Percentiles rank a stretch among this genome's conserved stretches.
phyloP scores from a whole-genome alignment of 1,140 invertebrate genomes.

The Listronotus oregonensis region DNA sequence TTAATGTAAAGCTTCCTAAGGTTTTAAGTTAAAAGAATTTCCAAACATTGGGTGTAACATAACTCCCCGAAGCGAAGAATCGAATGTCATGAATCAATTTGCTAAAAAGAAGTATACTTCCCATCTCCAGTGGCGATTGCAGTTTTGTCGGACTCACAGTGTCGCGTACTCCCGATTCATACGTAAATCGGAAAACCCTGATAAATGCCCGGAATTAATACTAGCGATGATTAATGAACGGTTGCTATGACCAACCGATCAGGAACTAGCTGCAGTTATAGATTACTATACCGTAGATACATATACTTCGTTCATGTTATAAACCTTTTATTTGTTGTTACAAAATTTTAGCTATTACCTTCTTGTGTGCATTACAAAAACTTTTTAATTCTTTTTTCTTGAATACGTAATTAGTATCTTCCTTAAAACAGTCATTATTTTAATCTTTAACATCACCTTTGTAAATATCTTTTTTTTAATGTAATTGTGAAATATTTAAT shows the following conservation, averaged over 20 bases:
- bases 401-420: too few species aligned
- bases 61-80: too few species aligned
- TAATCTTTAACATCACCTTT: too few species aligned
- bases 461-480: too few species aligned
- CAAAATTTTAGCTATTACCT: slow-evolving; percentile 10
- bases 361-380: slow-evolving; percentile 1
- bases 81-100: slow-evolving; percentile 18
- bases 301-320: slow-evolving; percentile 25
- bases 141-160: slow-evolving; percentile 26
- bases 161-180: slow-evolving; percentile 15
- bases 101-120: slow-evolving; percentile 20
- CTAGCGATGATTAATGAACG: slow-evolving; percentile 51
- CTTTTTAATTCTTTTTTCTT: too few species aligned
- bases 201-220: slow-evolving; percentile 53
- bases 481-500: too few species aligned
- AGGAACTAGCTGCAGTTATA: slow-evolving; percentile 47
- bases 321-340: slow-evolving; percentile 24
- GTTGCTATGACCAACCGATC: slow-evolving; percentile 34
- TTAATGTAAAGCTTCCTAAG: too few species aligned
- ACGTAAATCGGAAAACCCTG: slow-evolving; percentile 46
- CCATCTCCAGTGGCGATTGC: slow-evolving; percentile 1
- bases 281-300: slow-evolving; percentile 41
- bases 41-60: too few species aligned
- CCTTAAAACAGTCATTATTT: too few species aligned
- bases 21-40: too few species aligned